These are phyloP conservation scores for Buathra laborator DNA, from an alignment of 2,888 invertebrate species.

Conservation along the genomic window DNA sequence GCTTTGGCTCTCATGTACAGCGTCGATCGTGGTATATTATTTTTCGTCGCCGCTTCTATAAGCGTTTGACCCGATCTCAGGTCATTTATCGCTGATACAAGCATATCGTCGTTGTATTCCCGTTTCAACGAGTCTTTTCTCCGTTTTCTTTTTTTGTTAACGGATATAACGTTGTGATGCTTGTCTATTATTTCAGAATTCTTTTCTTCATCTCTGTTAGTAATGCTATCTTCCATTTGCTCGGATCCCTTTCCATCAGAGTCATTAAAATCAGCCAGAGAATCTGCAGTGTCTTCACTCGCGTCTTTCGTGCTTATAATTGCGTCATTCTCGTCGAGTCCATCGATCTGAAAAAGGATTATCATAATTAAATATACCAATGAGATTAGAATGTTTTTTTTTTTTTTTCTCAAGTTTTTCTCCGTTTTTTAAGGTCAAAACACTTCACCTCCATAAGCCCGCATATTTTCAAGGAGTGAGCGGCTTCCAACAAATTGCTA, in stretches of 20 bases:
- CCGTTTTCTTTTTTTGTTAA: conserved; percentile 75
- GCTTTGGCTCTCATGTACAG: conserved; percentile 84
- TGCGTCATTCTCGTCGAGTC: conserved; percentile 78
- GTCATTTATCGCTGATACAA: conserved; percentile 83
- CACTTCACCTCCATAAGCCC: conserved; percentile 82
- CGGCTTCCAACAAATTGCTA: conserved; percentile 81
- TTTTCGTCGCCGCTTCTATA: conserved; percentile 82
- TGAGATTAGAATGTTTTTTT: not conserved
- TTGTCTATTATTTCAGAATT: not conserved
- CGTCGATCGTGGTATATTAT: conserved; percentile 85
- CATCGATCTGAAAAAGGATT: conserved; percentile 76
- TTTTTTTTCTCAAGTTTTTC: not conserved
- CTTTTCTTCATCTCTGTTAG: not conserved
- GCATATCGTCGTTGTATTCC: conserved; percentile 83
- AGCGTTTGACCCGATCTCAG: conserved; percentile 83
- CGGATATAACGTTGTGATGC: not conserved
- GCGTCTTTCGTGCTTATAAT: conserved; percentile 71
- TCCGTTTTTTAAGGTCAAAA: not conserved
- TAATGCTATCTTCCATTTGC: conserved; percentile 59
- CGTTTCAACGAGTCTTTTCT: conserved; percentile 77
- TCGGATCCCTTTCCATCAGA: conserved; percentile 68
- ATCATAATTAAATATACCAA: conserved; percentile 6
- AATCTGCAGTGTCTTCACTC: conserved; percentile 68
- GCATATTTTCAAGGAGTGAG: conserved; percentile 82
- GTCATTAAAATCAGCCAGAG: conserved; percentile 71